Conservation (phyloP, 2,888 invertebrate species). For the Pachliopta kotzebuea region DNA sequence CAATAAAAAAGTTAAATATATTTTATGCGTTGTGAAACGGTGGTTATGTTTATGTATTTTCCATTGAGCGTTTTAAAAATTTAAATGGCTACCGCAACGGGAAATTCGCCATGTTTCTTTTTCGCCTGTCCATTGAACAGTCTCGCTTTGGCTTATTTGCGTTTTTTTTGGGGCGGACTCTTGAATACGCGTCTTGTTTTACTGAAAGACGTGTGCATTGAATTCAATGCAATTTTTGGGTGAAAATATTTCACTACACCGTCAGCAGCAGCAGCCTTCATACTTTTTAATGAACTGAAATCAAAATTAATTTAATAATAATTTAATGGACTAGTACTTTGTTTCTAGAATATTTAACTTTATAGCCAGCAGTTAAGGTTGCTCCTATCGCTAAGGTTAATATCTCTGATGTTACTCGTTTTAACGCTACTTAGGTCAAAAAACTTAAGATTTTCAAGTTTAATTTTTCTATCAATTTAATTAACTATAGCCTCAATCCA, state of each 20-base stretch:
- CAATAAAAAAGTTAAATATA: slow-evolving; percentile 14
- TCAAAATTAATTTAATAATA: background rate
- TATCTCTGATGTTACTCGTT: no score
- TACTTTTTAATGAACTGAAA: background rate
- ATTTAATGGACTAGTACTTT: no score
- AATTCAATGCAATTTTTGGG: slow-evolving; percentile 28
- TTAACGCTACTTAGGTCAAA: no score
- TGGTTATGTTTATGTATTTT: slow-evolving; percentile 29
- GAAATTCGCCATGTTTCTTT: slow-evolving; percentile 38
- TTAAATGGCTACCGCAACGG: slow-evolving; percentile 33
- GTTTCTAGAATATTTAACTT: no score
- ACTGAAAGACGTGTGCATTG: slow-evolving; percentile 28
- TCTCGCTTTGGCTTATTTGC: slow-evolving; percentile 29
- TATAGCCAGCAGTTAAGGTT: no score
- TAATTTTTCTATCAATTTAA: no score
- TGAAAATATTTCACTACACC: slow-evolving; percentile 16
- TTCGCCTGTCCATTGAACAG: slow-evolving; percentile 41
- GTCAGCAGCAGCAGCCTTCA: background rate
- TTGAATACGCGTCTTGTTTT: slow-evolving; percentile 28
- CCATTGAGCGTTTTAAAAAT: slow-evolving; percentile 26
- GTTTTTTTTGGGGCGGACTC: slow-evolving; percentile 25
- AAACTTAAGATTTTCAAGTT: no score
- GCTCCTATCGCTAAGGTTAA: no score
- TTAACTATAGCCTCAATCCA: no score
- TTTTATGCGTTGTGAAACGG: slow-evolving; percentile 12